Evolutionary conservation across 2,797 vertebrate species (phyloP).

Genomic region (Neosalanx taihuensis): DNA sequence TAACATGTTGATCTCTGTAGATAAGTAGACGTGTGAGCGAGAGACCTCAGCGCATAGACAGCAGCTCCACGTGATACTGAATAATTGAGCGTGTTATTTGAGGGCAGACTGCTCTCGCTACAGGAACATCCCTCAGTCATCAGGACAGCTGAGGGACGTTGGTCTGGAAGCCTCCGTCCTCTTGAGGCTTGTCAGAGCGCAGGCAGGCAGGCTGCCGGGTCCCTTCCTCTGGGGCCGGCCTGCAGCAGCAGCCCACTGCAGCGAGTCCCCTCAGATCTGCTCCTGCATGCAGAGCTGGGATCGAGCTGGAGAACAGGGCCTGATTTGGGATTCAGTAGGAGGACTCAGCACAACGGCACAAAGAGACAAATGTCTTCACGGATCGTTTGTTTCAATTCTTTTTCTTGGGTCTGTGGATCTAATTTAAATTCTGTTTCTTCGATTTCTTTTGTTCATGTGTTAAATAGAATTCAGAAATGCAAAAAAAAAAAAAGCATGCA

Average conservation of each 20-base stretch:
- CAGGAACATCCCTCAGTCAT: constrained; percentile 55
- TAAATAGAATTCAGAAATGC: background rate
- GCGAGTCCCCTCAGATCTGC: background rate
- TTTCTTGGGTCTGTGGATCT: background rate
- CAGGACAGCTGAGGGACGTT: constrained; percentile 1
- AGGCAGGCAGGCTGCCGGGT: no score
- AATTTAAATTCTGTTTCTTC: no score
- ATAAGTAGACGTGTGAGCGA: background rate
- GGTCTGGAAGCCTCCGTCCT: no score
- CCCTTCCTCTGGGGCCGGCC: no score
- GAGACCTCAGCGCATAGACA: constrained; percentile 11
- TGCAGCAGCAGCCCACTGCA: no score
- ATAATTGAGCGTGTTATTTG: constrained; percentile 76
- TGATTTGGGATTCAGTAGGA: background rate
- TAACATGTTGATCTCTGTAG: background rate
- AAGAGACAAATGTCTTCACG: background rate
- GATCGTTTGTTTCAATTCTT: background rate
- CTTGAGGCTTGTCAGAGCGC: no score
- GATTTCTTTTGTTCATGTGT: background rate
- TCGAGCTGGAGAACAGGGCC: background rate
- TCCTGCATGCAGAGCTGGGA: background rate
- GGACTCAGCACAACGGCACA: background rate
- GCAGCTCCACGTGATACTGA: constrained; percentile 47
- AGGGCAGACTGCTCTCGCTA: constrained; percentile 66
- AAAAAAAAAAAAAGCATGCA: background rate